phyloP scores from a whole-genome alignment of 2,113 vertebrate species.

The Centrocercus urophasianus region DNA sequence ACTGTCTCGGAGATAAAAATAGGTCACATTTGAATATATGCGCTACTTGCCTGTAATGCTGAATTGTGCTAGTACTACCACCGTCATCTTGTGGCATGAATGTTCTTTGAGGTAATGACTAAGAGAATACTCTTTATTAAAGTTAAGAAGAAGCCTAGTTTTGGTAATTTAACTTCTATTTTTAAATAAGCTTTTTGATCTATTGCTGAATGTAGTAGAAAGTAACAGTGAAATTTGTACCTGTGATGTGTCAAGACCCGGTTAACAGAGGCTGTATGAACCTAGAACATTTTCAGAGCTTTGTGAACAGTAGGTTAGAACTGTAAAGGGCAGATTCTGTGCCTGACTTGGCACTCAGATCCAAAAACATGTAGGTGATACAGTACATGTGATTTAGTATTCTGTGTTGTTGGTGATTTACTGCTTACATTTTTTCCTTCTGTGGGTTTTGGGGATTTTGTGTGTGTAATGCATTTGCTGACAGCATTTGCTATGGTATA shows the following conservation, averaged over 20 bases:
- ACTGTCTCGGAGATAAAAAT: slow-evolving; percentile 50
- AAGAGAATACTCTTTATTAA: not conserved
- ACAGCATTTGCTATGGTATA: not conserved
- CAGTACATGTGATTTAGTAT: not conserved
- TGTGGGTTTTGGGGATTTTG: not conserved
- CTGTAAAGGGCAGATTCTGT: not conserved
- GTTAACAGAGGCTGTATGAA: not conserved
- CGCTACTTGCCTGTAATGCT: not conserved
- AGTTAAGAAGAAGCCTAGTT: not conserved
- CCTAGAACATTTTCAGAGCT: not conserved
- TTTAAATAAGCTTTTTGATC: not conserved
- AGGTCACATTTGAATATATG: slow-evolving; percentile 57
- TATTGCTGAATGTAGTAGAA: not conserved
- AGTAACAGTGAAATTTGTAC: not conserved
- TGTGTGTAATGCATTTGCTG: not conserved
- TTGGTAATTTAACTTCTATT: not conserved
- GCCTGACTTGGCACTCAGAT: not conserved
- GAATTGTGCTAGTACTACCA: slow-evolving; percentile 12
- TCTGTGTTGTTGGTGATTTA: not conserved
- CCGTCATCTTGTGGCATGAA: not conserved
- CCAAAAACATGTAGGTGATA: not conserved
- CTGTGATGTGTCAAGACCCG: not conserved
- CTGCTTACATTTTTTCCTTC: not conserved
- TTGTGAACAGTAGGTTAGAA: not conserved
- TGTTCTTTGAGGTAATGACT: slow-evolving; percentile 31